Base-by-base conservation (phyloP, 2,888 invertebrate genomes). In the Eilema griseolum region DNA sequence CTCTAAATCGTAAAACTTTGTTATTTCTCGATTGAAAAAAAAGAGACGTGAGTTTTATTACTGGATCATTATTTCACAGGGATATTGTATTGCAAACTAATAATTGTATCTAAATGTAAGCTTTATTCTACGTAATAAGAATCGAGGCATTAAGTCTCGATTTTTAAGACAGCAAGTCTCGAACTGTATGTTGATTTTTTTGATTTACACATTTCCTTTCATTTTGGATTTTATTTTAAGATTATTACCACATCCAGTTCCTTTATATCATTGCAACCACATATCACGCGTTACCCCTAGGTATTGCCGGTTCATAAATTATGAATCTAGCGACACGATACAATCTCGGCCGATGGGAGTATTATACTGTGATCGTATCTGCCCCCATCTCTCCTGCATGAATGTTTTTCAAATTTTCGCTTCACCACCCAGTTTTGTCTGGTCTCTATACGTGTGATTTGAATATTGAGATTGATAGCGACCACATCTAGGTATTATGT, bases 271-370 rank as follows among this genome's bases (percentile, higher is more conserved):
- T 2, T 11, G 64, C 60, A 68, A 68, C 67, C 70, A 79, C 78
- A 86, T 82, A 85, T 85, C 85, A 83, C 78, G 80, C 77, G 73
- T 26, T 76, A 85, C 84, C 86, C 87, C 80, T 85, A 88, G 89
- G 88, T 90, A 89, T 88, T 83, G 77, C 84, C 80, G 82, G 86
- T 88, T 92, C 92, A 93, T 93, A 93, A 92, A 93, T 93, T 91
- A 93, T 93, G 93, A 92, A 92, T 93, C 88, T 85, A 79, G 86
- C 85, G 88, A 89, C 86, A 77, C 88, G 92, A 92, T 93, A 93
- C 93, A 92, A 93, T 93, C 92, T 92, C 86, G 73, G 72, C 80
- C 90, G 86, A 93, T 93, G 92, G 90, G 90, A 89, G 91, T 91
- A 90, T 92, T 92, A 92, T 92, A 79, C 93, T 68, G 83, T 66